A percentile compares a stretch with the other conserved stretches of the same genome.
Evolutionary conservation across 2,888 invertebrate genomes (phyloP).

Genomic region (Sinotaia quadrata): DNA sequence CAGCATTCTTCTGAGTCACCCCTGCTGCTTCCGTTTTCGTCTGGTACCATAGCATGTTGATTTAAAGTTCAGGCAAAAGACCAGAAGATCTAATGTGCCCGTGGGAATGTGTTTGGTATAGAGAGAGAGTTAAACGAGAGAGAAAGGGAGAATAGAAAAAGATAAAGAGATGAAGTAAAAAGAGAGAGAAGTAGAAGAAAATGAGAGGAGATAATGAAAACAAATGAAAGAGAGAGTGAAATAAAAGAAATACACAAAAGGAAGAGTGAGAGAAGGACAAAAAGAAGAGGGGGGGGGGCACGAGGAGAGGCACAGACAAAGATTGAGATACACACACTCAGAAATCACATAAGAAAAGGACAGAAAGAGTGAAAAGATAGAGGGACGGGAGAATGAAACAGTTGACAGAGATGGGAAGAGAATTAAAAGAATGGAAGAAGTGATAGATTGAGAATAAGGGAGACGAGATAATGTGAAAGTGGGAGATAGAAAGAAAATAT

Average conservation of each 20-base stretch:
- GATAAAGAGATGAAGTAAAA: not conserved
- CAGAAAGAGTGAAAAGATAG: not conserved
- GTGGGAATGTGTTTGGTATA: too few species aligned
- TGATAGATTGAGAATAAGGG: too few species aligned
- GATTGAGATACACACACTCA: not conserved
- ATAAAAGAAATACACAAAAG: not conserved
- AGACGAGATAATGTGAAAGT: slow-evolving; percentile 15
- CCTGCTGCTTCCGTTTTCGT: too few species aligned
- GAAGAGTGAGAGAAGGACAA: not conserved
- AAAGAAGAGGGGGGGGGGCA: not conserved
- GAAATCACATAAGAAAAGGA: not conserved
- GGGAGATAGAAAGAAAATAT: slow-evolving; percentile 13
- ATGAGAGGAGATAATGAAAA: not conserved
- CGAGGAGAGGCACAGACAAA: not conserved
- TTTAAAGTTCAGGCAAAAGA: too few species aligned
- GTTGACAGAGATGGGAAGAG: not conserved
- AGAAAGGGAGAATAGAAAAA: slow-evolving; percentile 7
- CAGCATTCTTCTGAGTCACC: too few species aligned
- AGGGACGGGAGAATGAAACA: not conserved
- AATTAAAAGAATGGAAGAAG: slow-evolving; percentile 7
- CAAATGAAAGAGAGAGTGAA: not conserved
- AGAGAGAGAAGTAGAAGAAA: not conserved
- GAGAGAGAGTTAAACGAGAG: slow-evolving; percentile 8
- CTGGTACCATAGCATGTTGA: too few species aligned
- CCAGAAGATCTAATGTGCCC: too few species aligned